These are phyloP conservation scores for Campoplex nolae DNA, from an alignment of 2,888 invertebrate species.

Conservation along the genomic window DNA sequence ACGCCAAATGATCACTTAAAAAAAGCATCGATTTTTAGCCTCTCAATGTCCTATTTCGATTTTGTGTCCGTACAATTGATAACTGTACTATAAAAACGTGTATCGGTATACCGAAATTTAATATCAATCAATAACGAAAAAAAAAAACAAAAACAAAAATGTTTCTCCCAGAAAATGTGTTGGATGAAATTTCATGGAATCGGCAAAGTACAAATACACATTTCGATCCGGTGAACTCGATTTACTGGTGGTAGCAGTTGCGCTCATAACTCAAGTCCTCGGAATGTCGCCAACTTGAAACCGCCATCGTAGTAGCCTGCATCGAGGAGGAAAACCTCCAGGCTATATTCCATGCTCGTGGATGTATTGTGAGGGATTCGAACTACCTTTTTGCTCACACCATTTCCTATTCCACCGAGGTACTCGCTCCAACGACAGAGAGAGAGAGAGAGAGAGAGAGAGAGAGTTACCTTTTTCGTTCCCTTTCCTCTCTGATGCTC, in stretches of 20 bases:
- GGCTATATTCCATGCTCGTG: neutral
- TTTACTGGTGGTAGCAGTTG: conserved; percentile 67
- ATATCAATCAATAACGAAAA: neutral
- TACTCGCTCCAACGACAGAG: conserved; percentile 62
- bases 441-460: too few species aligned
- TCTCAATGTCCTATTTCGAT: neutral
- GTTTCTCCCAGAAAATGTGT: neutral
- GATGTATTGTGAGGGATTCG: conserved; percentile 26
- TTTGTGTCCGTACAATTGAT: neutral
- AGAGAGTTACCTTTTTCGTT: conserved; percentile 60
- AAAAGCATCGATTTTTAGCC: neutral
- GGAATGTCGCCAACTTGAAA: conserved; percentile 72
- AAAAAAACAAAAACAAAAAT: neutral
- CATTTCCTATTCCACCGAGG: conserved; percentile 67
- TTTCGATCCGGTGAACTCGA: conserved; percentile 48
- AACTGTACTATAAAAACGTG: too few species aligned
- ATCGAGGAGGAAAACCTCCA: conserved; percentile 40
- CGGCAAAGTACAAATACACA: conserved; percentile 12
- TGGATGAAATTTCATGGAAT: neutral
- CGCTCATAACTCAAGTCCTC: conserved; percentile 72
- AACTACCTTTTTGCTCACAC: conserved; percentile 71
- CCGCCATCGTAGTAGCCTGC: conserved; percentile 39
- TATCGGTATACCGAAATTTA: neutral
- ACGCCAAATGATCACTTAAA: conserved; percentile 14
- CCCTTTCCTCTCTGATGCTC: conserved; percentile 52